These are phyloP conservation scores for Sander lucioperca DNA, from an alignment of 2,113 vertebrate species.

Conservation along the genomic window DNA sequence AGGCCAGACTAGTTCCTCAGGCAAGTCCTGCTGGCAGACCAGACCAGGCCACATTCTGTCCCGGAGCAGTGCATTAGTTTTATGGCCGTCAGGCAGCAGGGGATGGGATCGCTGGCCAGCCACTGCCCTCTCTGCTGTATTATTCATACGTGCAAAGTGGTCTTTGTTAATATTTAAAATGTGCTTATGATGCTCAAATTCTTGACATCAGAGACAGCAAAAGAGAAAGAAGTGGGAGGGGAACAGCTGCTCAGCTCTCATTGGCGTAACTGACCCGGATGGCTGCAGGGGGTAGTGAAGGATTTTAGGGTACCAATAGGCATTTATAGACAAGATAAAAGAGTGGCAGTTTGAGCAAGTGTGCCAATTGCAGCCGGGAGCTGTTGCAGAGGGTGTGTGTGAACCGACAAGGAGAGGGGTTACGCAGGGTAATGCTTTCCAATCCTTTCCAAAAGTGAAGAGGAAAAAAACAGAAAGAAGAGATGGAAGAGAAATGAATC, in stretches of 20 bases:
- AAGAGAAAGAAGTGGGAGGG: slow-evolving; percentile 62
- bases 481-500: slow-evolving; percentile 64
- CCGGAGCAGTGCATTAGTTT: slow-evolving; percentile 86
- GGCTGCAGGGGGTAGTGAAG: slow-evolving; percentile 49
- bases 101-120: slow-evolving; percentile 82
- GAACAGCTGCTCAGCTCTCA: slow-evolving; percentile 61
- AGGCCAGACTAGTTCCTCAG: slow-evolving; percentile 49
- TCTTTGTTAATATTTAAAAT: slow-evolving; percentile 90
- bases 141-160: slow-evolving; percentile 89
- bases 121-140: slow-evolving; percentile 84
- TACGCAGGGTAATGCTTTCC: slow-evolving; percentile 48
- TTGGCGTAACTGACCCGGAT: slow-evolving; percentile 48
- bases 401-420: slow-evolving; percentile 51
- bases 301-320: slow-evolving; percentile 66
- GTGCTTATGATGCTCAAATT: slow-evolving; percentile 86
- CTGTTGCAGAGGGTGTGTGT: slow-evolving; percentile 37
- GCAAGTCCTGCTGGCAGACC: slow-evolving; percentile 59
- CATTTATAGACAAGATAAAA: slow-evolving; percentile 68
- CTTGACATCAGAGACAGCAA: slow-evolving; percentile 71
- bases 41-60: slow-evolving; percentile 65
- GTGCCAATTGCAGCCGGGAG: slow-evolving; percentile 59
- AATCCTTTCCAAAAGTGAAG: slow-evolving; percentile 39
- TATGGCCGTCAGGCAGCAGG: slow-evolving; percentile 78
- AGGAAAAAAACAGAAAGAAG: slow-evolving; percentile 29
- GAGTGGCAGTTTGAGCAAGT: slow-evolving; percentile 49